These are phyloP conservation scores for Euleptes europaea DNA, from an alignment of 2,113 vertebrate genomes.

Conservation along the genomic window DNA sequence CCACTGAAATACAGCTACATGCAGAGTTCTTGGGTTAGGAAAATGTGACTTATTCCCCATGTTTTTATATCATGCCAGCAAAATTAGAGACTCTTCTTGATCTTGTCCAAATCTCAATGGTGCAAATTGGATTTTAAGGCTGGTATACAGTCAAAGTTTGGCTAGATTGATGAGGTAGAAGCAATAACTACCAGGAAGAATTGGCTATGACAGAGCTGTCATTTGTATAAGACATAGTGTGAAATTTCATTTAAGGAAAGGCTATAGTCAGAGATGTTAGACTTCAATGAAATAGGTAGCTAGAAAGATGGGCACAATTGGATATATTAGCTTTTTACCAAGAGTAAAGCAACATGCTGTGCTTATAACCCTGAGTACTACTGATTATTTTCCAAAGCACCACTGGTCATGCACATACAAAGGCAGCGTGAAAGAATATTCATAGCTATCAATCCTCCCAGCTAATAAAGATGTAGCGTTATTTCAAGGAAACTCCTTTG, in stretches of 20 bases:
- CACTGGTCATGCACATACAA: not conserved
- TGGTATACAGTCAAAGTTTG: conserved; percentile 64
- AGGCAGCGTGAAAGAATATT: not conserved
- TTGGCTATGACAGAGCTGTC: conserved; percentile 66
- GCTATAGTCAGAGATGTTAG: conserved; percentile 70
- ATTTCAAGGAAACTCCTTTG: not conserved
- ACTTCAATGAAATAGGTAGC: conserved; percentile 60
- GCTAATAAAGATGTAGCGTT: not conserved
- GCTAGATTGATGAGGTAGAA: conserved; percentile 66
- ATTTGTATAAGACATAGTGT: conserved; percentile 64
- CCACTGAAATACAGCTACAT: conserved; percentile 40
- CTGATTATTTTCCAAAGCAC: not conserved
- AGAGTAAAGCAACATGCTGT: not conserved
- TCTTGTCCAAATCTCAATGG: conserved; percentile 73
- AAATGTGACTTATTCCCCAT: conserved; percentile 61
- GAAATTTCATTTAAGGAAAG: conserved; percentile 70
- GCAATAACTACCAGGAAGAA: conserved; percentile 65
- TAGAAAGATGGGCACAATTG: not conserved
- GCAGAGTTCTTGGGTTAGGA: conserved; percentile 57
- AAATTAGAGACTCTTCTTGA: conserved; percentile 77
- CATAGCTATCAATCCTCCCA: not conserved
- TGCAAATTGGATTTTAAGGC: conserved; percentile 80
- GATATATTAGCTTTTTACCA: not conserved
- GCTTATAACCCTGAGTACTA: not conserved
- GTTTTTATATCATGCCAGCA: conserved; percentile 67